Evolutionary conservation across 1,140 invertebrate genomes (phyloP).

Genomic region (Caenorhabditis latens): DNA sequence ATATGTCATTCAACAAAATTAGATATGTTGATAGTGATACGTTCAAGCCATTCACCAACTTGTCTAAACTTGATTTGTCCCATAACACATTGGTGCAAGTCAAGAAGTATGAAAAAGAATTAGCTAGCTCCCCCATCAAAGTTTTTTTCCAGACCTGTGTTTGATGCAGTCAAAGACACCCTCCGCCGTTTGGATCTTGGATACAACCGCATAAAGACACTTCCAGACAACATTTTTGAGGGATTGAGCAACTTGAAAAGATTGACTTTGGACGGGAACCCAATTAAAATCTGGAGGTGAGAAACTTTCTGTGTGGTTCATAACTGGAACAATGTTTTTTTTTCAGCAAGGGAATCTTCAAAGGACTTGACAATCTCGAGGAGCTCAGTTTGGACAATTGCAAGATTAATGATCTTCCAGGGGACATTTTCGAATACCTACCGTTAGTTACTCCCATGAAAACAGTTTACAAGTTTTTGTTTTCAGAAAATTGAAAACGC

Average conservation of each 20-base stretch:
- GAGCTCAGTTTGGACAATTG: slow-evolving; percentile 64
- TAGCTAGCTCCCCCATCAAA: not conserved
- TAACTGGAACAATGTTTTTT: not conserved
- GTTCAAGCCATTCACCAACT: slow-evolving; percentile 29
- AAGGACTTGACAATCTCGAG: slow-evolving; percentile 61
- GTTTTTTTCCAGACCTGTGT: not conserved
- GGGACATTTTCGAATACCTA: slow-evolving; percentile 41
- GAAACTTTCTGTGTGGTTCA: not conserved
- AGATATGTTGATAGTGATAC: slow-evolving; percentile 30
- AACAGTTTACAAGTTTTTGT: not conserved
- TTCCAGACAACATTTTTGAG: slow-evolving; percentile 41
- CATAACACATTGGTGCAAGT: not conserved
- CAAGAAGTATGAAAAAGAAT: slow-evolving; percentile 1
- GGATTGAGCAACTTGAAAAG: slow-evolving; percentile 52
- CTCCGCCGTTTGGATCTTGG: slow-evolving; percentile 32
- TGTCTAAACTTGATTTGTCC: not conserved
- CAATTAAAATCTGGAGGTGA: slow-evolving; percentile 4
- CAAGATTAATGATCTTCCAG: slow-evolving; percentile 25
- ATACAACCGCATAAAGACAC: slow-evolving; percentile 49
- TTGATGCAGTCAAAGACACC: not conserved
- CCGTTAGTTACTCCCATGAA: not conserved
- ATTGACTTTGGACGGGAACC: slow-evolving; percentile 61
- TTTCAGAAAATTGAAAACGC: slow-evolving; percentile 54
- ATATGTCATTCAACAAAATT: slow-evolving; percentile 34
- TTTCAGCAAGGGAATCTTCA: slow-evolving; percentile 58